A percentile compares a stretch with the other conserved stretches of the same genome.
These are phyloP conservation scores for Macaria liturata DNA, from an alignment of 2,888 invertebrate species.

Conservation along the genomic window DNA sequence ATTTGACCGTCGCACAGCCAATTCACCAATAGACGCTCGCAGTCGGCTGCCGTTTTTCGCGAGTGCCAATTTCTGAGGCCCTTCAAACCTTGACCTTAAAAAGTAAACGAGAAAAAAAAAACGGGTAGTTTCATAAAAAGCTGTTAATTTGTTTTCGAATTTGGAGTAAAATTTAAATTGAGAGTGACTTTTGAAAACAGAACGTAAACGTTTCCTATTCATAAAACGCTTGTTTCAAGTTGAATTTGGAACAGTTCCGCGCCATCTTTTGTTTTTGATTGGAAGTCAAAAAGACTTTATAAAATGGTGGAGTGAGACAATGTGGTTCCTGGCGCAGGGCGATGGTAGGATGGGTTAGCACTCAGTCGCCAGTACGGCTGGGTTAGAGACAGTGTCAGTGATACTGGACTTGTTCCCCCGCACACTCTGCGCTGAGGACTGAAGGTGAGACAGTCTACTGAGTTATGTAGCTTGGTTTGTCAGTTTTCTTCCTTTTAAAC, in stretches of 20 bases:
- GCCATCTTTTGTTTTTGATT: not conserved
- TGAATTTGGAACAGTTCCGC: not conserved
- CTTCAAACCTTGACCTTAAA: conserved; percentile 8
- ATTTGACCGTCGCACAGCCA: conserved; percentile 68
- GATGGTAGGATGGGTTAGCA: conserved; percentile 54
- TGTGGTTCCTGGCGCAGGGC: conserved; percentile 55
- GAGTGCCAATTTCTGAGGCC: conserved; percentile 37
- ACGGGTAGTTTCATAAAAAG: no score
- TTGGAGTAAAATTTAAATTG: no score
- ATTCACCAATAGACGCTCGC: conserved; percentile 66
- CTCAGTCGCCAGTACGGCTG: conserved; percentile 77
- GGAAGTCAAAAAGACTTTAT: not conserved
- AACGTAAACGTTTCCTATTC: no score
- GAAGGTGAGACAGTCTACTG: conserved; percentile 55
- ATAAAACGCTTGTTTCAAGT: no score
- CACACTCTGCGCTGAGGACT: conserved; percentile 52
- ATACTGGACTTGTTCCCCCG: conserved; percentile 44
- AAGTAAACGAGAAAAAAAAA: no score
- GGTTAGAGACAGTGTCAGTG: conserved; percentile 40
- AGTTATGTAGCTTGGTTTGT: not conserved
- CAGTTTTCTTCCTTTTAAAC: no score
- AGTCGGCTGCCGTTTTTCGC: conserved; percentile 32
- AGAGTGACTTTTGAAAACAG: no score
- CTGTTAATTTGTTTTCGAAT: no score
- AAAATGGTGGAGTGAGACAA: conserved; percentile 65